Base-by-base conservation (phyloP, 2,797 vertebrate species). In the Darevskia nairensis region DNA sequence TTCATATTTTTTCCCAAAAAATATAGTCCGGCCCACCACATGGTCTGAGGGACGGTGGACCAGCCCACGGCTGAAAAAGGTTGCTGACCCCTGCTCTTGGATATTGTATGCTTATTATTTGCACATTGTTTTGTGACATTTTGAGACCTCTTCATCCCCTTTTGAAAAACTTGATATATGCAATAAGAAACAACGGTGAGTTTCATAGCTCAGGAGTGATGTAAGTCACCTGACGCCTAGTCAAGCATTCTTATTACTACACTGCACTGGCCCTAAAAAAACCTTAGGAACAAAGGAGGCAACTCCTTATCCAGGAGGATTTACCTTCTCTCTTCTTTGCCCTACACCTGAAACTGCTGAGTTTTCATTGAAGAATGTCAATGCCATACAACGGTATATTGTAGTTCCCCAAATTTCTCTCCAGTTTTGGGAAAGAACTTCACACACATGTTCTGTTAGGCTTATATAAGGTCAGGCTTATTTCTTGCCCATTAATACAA, bases 401-500 rank as follows among this genome's bases (percentile, higher is more conserved):
- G 32, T 39, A 61, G n/a, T 23, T 8, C 32, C 35, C 0, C 7
- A 41, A 41, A 87, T 74, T 55, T 80, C 69, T 44, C 39, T 72
- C 68, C 17, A 64, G 27, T 81, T 29, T 19, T 87, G 35, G 27
- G 59, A 32, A 72, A 87, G 27, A 32, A 61, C 17, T 72, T 81
- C 35, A 44, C n/a, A 23, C 59, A 84, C 8, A 8, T 15, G 85
- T 19, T 74, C 44, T 83, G 41, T 78, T n/a, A 55, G 13, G n/a
- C 82, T 8, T 78, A 10, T 6, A 84, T 32, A 44, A 59, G 2
- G 3, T 29, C 23, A 85, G 3, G 10, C 88, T 8, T 87, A 8
- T 64, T 19, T 3, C 9, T 69, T 90, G 85, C 1, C 1, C 39
- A 5, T 78, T 90, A 91, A 66, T n/a, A 88, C 11, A 76, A 87